Base-by-base conservation (phyloP, 2,888 invertebrate species). In the Amiota mariae region DNA sequence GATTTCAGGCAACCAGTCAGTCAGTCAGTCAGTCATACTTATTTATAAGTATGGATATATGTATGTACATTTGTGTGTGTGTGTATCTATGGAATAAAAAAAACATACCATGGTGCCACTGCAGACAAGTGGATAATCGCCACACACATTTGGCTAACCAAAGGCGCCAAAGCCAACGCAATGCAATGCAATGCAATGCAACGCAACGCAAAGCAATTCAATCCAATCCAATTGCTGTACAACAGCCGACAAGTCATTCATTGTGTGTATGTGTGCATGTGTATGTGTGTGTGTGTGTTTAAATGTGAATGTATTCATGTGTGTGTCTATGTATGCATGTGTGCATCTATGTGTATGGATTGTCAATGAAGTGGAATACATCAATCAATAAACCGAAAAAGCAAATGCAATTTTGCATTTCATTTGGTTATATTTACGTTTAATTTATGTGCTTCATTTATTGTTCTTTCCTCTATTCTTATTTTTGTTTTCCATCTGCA, bases 361-460 rank as follows among this genome's bases (percentile, higher is more conserved):
- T 63, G 46, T 46, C 24, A 11, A 48, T 49, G 48, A 67, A 70
- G 68, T 70, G 70, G 56, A 57, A 56, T 36, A 49, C 57, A 70
- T 70, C 70, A 70, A 70, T 70, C 70, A 70, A 57, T 70, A 70
- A 70, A 67, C n/a, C 13, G 51, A 18, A 18, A 20, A 67, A 57
- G 56, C 57, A 56, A 67, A 46, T 63, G 63, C 63, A 63, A 63
- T 63, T 46, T 46, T 63, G 63, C 63, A 63, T 36, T 63, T 46
- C 63, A 18, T 63, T 63, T 59, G 36, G 36, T 36, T 57, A 20
- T 49, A 70, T 70, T 70, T 70, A 56, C 70, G 70, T 56, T 70
- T 70, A 70, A 70, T 57, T 70, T 70, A 70, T 70, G 54, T 64
- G 64, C 72, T 12, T 24, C 49, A 47, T 63, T 64, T 54, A 54